Percentiles rank a stretch among this genome's conserved stretches.
These are phyloP conservation scores for Crematogaster levior DNA, from an alignment of 2,888 invertebrate genomes.

Conservation along the genomic window DNA sequence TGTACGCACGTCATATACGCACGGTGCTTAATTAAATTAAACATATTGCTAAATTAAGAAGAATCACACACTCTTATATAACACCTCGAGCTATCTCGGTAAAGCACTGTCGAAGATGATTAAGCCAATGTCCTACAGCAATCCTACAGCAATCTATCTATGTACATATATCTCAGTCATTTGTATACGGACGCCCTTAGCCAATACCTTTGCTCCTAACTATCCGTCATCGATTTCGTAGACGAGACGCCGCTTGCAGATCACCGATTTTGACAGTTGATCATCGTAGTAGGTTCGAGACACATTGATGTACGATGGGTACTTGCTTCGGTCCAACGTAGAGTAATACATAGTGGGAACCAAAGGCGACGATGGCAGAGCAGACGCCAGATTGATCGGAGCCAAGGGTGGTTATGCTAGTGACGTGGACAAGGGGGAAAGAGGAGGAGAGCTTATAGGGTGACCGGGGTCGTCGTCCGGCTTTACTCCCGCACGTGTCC, in stretches of 20 bases:
- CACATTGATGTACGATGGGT: slow-evolving; percentile 71
- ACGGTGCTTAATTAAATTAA: background rate
- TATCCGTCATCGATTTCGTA: slow-evolving; percentile 68
- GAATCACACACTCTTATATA: background rate
- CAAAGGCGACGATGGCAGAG: slow-evolving; percentile 73
- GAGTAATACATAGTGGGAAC: slow-evolving; percentile 61
- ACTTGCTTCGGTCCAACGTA: slow-evolving; percentile 45
- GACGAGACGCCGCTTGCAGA: slow-evolving; percentile 64
- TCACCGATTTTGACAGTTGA: slow-evolving; percentile 73
- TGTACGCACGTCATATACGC: background rate
- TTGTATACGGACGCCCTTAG: slow-evolving; percentile 3
- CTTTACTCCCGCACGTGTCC: slow-evolving; percentile 71
- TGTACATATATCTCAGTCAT: slow-evolving; percentile 13
- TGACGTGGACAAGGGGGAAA: slow-evolving; percentile 69
- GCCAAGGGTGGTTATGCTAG: slow-evolving; percentile 77
- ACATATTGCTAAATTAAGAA: background rate
- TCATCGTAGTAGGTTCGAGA: slow-evolving; percentile 66
- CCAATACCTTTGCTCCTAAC: slow-evolving; percentile 57
- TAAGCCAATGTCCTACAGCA: slow-evolving; percentile 32
- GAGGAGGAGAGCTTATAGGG: slow-evolving; percentile 75
- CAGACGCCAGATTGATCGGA: slow-evolving; percentile 79
- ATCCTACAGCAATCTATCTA: slow-evolving; percentile 21
- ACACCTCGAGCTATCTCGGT: background rate
- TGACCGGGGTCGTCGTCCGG: slow-evolving; percentile 78
- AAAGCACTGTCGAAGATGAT: slow-evolving; percentile 28